A percentile compares a stretch with the other conserved stretches of the same genome.
These are phyloP conservation scores for Stictocephala bisonia DNA, from an alignment of 2,888 invertebrate species.

Conservation along the genomic window DNA sequence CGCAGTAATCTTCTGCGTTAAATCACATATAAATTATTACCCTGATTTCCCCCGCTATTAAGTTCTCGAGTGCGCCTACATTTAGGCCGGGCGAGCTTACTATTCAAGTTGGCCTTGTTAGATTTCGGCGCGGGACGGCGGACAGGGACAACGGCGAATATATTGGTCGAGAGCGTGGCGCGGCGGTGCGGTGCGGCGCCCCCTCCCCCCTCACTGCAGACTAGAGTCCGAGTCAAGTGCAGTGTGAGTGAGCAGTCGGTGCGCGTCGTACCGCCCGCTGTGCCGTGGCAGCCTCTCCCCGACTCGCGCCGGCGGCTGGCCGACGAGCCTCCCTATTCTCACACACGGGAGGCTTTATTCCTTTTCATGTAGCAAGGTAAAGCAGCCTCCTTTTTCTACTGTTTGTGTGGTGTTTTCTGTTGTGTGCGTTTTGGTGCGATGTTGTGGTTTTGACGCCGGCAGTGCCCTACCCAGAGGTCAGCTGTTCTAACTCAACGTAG, in stretches of 20 bases:
- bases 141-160: slow-evolving; percentile 44
- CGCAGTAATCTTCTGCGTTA: not conserved
- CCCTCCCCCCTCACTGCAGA: slow-evolving; percentile 46
- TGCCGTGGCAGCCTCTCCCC: slow-evolving; percentile 50
- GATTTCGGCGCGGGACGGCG: slow-evolving; percentile 43
- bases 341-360: slow-evolving; percentile 58
- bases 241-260: too few relatives aligned
- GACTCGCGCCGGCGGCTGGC: slow-evolving; percentile 68
- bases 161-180: slow-evolving; percentile 48
- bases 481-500: too few relatives aligned
- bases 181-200: slow-evolving; percentile 34
- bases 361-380: slow-evolving; percentile 58
- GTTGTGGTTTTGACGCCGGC: not conserved
- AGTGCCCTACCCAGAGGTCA: too few relatives aligned
- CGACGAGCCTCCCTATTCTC: slow-evolving; percentile 58
- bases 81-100: not conserved
- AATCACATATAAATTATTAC: not conserved
- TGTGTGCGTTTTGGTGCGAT: not conserved
- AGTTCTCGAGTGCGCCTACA: not conserved
- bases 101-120: slow-evolving; percentile 49
- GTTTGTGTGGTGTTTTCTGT: not conserved
- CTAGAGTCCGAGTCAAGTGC: slow-evolving; percentile 32
- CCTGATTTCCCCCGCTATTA: not conserved
- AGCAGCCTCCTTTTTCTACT: slow-evolving; percentile 8
- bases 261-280: too few relatives aligned